Evolutionary conservation across 2,797 vertebrate genomes (phyloP).

Genomic region (Tympanoctomys barrerae): DNA sequence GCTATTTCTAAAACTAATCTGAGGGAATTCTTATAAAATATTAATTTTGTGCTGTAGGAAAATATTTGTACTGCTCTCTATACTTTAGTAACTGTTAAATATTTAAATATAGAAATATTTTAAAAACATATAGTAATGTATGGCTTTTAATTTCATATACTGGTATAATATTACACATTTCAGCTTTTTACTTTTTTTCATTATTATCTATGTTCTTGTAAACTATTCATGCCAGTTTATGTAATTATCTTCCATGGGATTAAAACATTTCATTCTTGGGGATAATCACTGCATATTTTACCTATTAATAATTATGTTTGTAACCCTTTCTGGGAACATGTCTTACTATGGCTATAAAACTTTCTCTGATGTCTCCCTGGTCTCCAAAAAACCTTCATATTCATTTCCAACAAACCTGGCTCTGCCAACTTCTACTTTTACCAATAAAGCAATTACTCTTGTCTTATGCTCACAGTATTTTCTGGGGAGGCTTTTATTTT

Average conservation of each 20-base stretch:
- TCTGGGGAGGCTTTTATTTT: not conserved
- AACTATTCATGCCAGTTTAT: not conserved
- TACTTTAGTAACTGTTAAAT: not conserved
- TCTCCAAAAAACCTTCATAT: not conserved
- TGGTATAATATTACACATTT: not conserved
- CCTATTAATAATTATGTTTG: not conserved
- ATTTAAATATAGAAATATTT: conserved; percentile 19
- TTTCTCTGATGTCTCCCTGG: not conserved
- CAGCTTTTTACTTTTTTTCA: not conserved
- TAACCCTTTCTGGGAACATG: not conserved
- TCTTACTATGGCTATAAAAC: not conserved
- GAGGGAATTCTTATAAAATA: conserved; percentile 47
- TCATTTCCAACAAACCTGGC: not conserved
- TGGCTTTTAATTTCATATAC: not conserved
- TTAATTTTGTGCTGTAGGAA: conserved; percentile 5
- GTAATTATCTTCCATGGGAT: conserved; percentile 7
- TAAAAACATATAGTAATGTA: not conserved
- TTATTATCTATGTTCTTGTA: conserved; percentile 1
- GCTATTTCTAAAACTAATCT: not conserved
- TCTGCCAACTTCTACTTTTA: not conserved
- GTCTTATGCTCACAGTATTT: not conserved
- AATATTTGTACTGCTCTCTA: conserved; percentile 11
- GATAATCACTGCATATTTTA: not conserved
- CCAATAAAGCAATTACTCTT: not conserved
- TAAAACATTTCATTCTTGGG: not conserved